These are phyloP conservation scores for Mergus octosetaceus DNA, from an alignment of 2,797 vertebrate genomes.

Conservation along the genomic window DNA sequence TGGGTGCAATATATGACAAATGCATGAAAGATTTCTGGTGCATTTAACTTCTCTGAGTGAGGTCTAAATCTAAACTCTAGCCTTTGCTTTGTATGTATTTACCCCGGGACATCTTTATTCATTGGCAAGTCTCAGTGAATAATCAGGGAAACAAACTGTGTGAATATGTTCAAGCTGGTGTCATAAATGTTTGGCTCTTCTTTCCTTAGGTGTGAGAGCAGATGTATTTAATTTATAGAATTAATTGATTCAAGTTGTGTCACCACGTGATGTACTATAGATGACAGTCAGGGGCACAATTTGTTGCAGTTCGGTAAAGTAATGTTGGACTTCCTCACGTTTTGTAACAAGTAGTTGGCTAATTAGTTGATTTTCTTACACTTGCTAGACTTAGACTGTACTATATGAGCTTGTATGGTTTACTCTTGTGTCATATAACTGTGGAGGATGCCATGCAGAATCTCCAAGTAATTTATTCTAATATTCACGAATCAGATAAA, in stretches of 20 bases:
- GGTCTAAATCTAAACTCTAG: not conserved
- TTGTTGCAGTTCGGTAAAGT: not conserved
- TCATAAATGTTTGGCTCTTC: not conserved
- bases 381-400: not conserved
- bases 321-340: not conserved
- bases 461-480: not conserved
- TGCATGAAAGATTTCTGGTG: not conserved
- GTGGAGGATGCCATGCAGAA: not conserved
- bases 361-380: not conserved
- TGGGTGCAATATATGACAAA: not conserved
- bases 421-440: not conserved
- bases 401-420: not conserved
- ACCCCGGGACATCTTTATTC: not conserved
- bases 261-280: not conserved
- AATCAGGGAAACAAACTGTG: not conserved
- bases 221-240: not conserved
- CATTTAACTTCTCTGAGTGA: not conserved
- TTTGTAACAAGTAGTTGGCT: not conserved
- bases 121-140: not conserved
- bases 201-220: not conserved
- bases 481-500: not conserved
- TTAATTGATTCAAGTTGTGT: not conserved
- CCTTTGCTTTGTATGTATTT: not conserved
- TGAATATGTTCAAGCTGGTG: not conserved
- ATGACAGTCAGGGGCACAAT: not conserved